Conservation (phyloP, 2,888 invertebrate genomes). For the Graphium colonna region DNA sequence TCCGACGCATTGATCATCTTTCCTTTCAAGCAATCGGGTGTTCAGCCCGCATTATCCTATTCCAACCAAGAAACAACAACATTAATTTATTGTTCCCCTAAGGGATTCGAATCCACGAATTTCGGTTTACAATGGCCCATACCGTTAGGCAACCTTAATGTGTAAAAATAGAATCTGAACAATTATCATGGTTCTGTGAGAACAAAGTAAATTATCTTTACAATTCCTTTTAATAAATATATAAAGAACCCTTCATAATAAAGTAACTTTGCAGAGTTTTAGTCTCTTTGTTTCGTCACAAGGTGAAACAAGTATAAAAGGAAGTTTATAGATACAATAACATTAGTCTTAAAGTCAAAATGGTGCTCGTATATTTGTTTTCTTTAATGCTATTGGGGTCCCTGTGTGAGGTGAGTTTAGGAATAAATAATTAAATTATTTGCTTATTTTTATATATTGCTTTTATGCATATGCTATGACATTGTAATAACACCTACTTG, state of each 20-base stretch:
- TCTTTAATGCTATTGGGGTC: slow-evolving; percentile 14
- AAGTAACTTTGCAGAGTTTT: slow-evolving; percentile 1
- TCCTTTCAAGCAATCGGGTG: too few species aligned
- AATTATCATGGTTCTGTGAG: slow-evolving; percentile 1
- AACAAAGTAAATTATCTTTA: not conserved
- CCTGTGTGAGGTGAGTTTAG: slow-evolving; percentile 14
- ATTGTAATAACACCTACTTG: too few species aligned
- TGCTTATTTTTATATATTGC: too few species aligned
- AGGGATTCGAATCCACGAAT: too few species aligned
- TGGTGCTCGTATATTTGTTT: slow-evolving; percentile 13
- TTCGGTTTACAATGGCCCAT: too few species aligned
- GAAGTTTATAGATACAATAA: slow-evolving; percentile 1
- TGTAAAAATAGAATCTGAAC: not conserved
- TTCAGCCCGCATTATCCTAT: too few species aligned
- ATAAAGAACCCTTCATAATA: slow-evolving; percentile 15
- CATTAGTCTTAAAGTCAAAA: slow-evolving; percentile 13
- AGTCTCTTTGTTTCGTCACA: slow-evolving; percentile 13
- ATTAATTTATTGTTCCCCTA: too few species aligned
- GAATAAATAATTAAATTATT: too few species aligned
- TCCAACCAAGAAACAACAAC: too few species aligned
- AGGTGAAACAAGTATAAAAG: slow-evolving; percentile 15
- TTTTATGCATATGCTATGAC: too few species aligned
- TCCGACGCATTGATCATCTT: too few species aligned
- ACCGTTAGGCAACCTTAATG: too few species aligned
- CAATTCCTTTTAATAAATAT: not conserved